These are phyloP conservation scores for Spatulosminthurus flaviceps DNA, from an alignment of 2,888 invertebrate genomes.

Conservation along the genomic window DNA sequence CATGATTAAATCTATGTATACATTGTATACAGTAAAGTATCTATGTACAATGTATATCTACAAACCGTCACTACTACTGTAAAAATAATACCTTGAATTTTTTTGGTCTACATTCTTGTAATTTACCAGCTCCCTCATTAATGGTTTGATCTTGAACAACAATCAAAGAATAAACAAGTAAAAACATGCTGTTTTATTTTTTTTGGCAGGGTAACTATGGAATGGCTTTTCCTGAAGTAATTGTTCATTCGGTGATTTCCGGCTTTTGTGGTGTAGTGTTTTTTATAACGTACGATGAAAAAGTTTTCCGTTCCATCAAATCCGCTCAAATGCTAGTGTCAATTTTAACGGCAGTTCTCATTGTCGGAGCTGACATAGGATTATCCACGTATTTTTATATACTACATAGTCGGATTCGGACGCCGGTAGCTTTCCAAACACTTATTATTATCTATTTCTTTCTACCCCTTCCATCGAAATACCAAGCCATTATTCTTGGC, in stretches of 20 bases:
- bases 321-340: conserved; percentile 68
- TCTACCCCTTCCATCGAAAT: conserved; percentile 80
- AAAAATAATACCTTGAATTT: too few relatives aligned
- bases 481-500: conserved; percentile 77
- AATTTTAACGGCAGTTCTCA: conserved; percentile 62
- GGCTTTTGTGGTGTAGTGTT: conserved; percentile 68
- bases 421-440: conserved; percentile 67
- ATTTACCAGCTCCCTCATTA: too few relatives aligned
- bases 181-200: conserved; percentile 6
- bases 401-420: conserved; percentile 52
- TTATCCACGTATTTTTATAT: conserved; percentile 58
- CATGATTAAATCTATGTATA: too few relatives aligned
- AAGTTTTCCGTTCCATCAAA: conserved; percentile 66
- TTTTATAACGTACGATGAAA: conserved; percentile 68
- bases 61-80: too few relatives aligned
- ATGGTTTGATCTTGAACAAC: too few relatives aligned
- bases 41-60: too few relatives aligned
- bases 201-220: conserved; percentile 65
- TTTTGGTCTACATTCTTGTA: too few relatives aligned
- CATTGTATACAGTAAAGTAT: too few relatives aligned
- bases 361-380: conserved; percentile 60
- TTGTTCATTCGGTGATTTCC: conserved; percentile 67
- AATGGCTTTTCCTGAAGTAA: conserved; percentile 68
- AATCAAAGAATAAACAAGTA: too few relatives aligned
- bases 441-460: conserved; percentile 85